These are phyloP conservation scores for Manis pentadactyla DNA, from an alignment of 2,797 vertebrate species.

Conservation along the genomic window DNA sequence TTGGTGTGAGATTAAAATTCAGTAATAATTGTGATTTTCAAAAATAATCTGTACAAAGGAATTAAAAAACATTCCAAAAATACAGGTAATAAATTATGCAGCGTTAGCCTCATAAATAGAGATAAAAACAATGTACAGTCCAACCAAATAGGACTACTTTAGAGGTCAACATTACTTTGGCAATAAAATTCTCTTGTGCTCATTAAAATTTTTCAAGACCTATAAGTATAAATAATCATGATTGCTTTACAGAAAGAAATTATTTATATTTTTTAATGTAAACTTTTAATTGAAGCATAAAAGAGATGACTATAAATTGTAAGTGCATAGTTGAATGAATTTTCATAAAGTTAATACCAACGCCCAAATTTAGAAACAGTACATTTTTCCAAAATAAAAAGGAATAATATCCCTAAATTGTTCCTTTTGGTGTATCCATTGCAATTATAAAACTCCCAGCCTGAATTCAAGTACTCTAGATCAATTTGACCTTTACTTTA, in stretches of 20 bases:
- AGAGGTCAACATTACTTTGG: not conserved
- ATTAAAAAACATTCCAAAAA: not conserved
- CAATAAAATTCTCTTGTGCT: not conserved
- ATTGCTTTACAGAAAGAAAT: not conserved
- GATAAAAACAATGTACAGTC: not conserved
- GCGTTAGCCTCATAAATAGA: not conserved
- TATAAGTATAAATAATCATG: not conserved
- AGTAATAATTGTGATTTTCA: not conserved
- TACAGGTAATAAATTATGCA: not conserved
- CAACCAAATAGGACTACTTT: not conserved
- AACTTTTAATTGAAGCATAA: not conserved
- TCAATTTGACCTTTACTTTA: not conserved
- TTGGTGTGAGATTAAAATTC: not conserved
- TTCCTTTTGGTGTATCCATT: no score
- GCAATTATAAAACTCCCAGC: not conserved
- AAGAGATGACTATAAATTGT: not conserved
- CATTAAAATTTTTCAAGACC: not conserved
- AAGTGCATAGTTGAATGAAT: not conserved
- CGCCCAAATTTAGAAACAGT: not conserved
- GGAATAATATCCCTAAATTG: not conserved
- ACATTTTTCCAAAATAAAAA: not conserved
- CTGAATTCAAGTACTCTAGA: not conserved
- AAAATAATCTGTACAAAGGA: not conserved
- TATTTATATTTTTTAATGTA: not conserved
- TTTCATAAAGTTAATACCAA: not conserved